Conservation (phyloP, 1,140 invertebrate genomes). For the Maniola jurtina region DNA sequence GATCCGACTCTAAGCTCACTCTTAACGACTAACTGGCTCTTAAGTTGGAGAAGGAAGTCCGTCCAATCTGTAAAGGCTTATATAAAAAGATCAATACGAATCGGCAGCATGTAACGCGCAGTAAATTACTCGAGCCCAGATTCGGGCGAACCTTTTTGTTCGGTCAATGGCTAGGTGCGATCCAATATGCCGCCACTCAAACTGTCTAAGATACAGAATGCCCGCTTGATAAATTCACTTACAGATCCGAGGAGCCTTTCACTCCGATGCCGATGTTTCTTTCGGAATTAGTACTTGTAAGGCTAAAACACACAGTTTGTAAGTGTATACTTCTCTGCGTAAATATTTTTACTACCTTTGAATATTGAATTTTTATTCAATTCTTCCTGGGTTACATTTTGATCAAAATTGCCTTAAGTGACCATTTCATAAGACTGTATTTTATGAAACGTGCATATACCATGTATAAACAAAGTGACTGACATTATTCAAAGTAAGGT, state of each 20-base stretch:
- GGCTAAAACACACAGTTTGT: no score
- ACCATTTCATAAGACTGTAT: no score
- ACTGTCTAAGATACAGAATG: constrained; percentile 10
- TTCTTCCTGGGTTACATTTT: no score
- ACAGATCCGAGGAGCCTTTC: constrained; percentile 5
- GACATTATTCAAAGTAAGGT: no score
- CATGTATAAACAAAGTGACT: no score
- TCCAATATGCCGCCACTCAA: constrained; percentile 39
- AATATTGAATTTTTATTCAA: no score
- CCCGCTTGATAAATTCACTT: constrained; percentile 15
- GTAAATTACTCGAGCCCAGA: constrained; percentile 36
- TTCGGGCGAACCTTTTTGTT: constrained; percentile 50
- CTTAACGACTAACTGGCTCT: no score
- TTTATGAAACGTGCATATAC: no score
- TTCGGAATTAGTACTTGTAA: not conserved
- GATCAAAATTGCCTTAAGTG: no score
- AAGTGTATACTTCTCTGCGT: no score
- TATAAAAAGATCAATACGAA: constrained; percentile 29
- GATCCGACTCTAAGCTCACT: no score
- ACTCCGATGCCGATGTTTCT: not conserved
- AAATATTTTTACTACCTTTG: no score
- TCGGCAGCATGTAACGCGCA: constrained; percentile 33
- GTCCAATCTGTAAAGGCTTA: not conserved
- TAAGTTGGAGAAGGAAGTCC: not conserved
- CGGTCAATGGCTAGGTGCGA: constrained; percentile 52